Evolutionary conservation across 2,113 vertebrate genomes (phyloP), one percentile per base, ranked within the genome.

Genomic region (Clarias macrocephalus): DNA sequence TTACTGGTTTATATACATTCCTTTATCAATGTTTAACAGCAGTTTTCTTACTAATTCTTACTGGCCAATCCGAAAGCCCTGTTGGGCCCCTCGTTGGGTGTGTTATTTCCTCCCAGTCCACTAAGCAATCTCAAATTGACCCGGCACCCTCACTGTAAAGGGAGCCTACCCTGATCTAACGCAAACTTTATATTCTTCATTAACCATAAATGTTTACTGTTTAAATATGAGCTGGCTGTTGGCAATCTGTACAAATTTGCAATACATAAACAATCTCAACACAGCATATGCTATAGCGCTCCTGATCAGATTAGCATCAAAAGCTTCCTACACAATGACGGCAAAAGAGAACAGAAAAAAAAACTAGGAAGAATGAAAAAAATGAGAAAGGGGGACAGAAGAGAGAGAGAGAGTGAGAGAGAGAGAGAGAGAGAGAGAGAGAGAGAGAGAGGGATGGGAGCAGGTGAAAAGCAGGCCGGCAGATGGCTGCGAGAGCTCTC

Each of bases 401-500:
- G 54, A 80, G 68, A 42, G 56, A 70, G 33, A 73, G 70, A 59
- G 56, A 0, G 21, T 23, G 37, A 10, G 59, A 82, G 72, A 33
- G 54, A 48, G 48, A 48, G 54, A 33, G 21, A 82, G 19, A 75
- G 52, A n/a, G 37, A 63, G 48, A 15, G 28, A 70, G 48, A 82
- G 60, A 52, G 52, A 83, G 60, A 56, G 28, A 77, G 81, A 72
- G 52, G 66, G 70, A 59, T 23, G 59, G 90, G 59, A 89, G 91
- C 91, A 93, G 93, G 89, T 94, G 91, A 91, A 88, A 93, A 86
- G 80, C 89, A 91, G 83, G 42, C 63, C 85, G 91, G 89, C 95
- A 95, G 94, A 95, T 95, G 94, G 90, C 90, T 80, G 72, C 87
- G 84, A 91, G 88, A 88, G 92, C 87, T 91, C 92, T 91, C 91